These are phyloP conservation scores for Elanoides forficatus DNA, from an alignment of 2,113 vertebrate genomes.

Conservation along the genomic window DNA sequence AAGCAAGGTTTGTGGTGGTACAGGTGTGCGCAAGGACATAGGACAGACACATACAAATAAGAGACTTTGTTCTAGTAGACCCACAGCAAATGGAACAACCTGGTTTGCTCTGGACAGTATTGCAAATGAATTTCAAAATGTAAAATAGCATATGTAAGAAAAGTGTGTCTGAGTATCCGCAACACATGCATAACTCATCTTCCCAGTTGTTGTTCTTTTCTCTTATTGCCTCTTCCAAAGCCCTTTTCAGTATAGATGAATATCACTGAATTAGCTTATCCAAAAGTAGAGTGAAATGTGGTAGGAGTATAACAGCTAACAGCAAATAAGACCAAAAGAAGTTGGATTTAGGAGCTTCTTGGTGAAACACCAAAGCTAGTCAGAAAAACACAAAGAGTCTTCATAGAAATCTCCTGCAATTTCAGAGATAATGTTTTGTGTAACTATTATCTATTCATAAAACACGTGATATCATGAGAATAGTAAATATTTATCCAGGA, in stretches of 20 bases:
- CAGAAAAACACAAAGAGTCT: not conserved
- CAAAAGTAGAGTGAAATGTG: not conserved
- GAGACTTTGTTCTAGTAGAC: not conserved
- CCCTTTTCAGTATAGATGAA: not conserved
- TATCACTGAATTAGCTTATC: not conserved
- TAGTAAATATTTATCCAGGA: not conserved
- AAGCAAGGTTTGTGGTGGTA: not conserved
- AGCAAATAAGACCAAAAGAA: not conserved
- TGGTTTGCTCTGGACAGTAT: not conserved
- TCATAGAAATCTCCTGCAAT: not conserved
- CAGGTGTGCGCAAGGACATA: not conserved
- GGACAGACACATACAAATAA: not conserved
- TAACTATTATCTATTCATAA: not conserved
- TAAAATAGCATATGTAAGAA: not conserved
- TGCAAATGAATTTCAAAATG: not conserved
- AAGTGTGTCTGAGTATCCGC: not conserved
- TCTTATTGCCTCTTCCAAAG: not conserved
- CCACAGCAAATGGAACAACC: not conserved
- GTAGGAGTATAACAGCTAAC: not conserved
- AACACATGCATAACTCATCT: not conserved
- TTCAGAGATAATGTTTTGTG: not conserved
- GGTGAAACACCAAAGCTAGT: not conserved
- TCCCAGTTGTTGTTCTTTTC: not conserved
- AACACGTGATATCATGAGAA: not conserved
- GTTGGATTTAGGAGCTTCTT: not conserved